These are phyloP conservation scores for Microtus richardsoni DNA, from an alignment of 2,113 vertebrate genomes.

Conservation along the genomic window DNA sequence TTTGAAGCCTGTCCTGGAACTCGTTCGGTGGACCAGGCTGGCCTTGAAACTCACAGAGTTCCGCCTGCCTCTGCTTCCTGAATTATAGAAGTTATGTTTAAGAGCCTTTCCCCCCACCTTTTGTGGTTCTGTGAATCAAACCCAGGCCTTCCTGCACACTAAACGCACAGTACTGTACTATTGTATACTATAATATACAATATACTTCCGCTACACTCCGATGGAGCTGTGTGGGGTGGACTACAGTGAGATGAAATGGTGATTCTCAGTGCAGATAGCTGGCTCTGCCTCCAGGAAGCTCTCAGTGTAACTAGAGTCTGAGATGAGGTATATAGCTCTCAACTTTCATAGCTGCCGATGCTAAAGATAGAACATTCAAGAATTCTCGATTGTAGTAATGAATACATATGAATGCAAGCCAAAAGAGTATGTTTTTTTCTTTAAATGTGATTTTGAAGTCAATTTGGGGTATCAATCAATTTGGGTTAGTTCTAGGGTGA, in stretches of 20 bases:
- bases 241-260: not conserved
- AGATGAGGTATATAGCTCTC: not conserved
- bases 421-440: not conserved
- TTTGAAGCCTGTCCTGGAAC: no score
- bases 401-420: not conserved
- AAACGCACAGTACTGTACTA: no score
- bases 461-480: not conserved
- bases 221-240: not conserved
- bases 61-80: no score
- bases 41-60: no score
- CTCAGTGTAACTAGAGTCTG: not conserved
- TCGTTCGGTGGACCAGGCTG: no score
- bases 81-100: not conserved
- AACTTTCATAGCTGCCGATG: not conserved
- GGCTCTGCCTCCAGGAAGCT: not conserved
- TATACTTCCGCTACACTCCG: not conserved
- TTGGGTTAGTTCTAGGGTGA: not conserved
- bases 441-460: constrained; percentile 16
- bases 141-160: not conserved
- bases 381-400: not conserved
- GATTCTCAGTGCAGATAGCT: not conserved
- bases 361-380: not conserved
- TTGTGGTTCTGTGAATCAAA: not conserved
- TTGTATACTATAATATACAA: no score
- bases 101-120: not conserved